Evolutionary conservation across 2,797 vertebrate genomes (phyloP), one percentile per base, ranked within the genome.

Genomic region (Gephyroberyx darwinii): DNA sequence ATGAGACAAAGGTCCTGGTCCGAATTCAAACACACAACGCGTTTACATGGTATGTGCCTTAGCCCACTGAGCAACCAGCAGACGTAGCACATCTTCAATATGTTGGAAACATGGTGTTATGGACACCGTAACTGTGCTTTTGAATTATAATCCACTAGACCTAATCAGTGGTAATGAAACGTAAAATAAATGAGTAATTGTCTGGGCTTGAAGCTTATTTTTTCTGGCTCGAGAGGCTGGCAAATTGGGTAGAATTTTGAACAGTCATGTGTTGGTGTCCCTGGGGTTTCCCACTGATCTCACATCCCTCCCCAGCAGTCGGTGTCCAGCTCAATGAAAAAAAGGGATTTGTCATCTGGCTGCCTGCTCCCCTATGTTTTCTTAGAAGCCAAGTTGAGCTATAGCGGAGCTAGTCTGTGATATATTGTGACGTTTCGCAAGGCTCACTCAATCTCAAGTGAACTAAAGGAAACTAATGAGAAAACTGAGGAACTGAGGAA

Each of bases 311-410:
- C 85, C 86, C 87, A 77, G 89, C 89, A 86, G 86, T 92, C 77
- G 59, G 85, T 84, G 90, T 91, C 87, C 85, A 78, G 69, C 77
- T 86, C 77, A 60, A 73, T 82, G 86, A 92, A 83, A 91, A 89
- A 82, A 85, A 76, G 82, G 87, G 90, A 91, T 92, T 93, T 91
- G 91, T 93, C 90, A 91, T 92, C 90, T 84, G 86, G 80, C 86
- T 86, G 86, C 88, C 88, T 88, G 86, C 86, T 90, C 81, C 84
- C 74, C 69, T 88, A 88, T 86, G 80, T 78, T 74, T 87, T 80
- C 82, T 86, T 72, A 48, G 83, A 66, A 87, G 84, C 56, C 39
- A 83, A 80, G 85, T 83, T 82, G 80, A 84, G 90, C 87, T 85
- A 20, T 63, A 39, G 35, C 13, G 19, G 53, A 26, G 19, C 67